phyloP scores from a whole-genome alignment of 1,140 invertebrate species.

The Heliconius hermathena region DNA sequence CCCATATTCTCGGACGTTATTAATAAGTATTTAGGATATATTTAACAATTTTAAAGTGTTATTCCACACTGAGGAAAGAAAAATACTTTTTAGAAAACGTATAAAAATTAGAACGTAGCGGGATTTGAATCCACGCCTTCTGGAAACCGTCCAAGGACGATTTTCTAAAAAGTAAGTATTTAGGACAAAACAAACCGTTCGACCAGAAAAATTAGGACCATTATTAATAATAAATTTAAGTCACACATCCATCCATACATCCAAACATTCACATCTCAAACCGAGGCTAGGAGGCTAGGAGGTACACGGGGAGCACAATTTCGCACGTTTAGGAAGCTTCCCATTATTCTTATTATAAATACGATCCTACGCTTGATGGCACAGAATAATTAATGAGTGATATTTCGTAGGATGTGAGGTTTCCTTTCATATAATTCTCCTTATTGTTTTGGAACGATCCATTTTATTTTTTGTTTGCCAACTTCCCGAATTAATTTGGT shows the following conservation, averaged over 20 bases:
- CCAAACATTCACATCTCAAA: not conserved
- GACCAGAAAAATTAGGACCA: not conserved
- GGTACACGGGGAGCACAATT: constrained; percentile 16
- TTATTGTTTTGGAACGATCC: constrained; percentile 67
- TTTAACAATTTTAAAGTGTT: too few species aligned
- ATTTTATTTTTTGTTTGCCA: constrained; percentile 69
- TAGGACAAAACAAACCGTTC: too few species aligned
- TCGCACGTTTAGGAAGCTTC: constrained; percentile 24
- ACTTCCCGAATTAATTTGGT: constrained; percentile 70
- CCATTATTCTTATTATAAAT: constrained; percentile 49
- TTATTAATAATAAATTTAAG: not conserved
- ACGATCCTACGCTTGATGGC: constrained; percentile 57
- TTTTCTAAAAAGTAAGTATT: too few species aligned
- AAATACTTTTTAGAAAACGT: too few species aligned
- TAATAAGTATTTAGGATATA: too few species aligned
- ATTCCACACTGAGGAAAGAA: too few species aligned
- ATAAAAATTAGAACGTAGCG: too few species aligned
- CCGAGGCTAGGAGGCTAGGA: not conserved
- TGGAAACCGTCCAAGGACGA: too few species aligned
- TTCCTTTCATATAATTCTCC: constrained; percentile 66
- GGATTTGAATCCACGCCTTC: too few species aligned
- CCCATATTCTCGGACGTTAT: too few species aligned
- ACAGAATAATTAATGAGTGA: constrained; percentile 72
- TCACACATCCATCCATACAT: not conserved
- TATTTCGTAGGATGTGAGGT: constrained; percentile 63